These are phyloP conservation scores for Tokudaia tokunoshimensis DNA, from an alignment of 2,797 vertebrate genomes.

Conservation along the genomic window DNA sequence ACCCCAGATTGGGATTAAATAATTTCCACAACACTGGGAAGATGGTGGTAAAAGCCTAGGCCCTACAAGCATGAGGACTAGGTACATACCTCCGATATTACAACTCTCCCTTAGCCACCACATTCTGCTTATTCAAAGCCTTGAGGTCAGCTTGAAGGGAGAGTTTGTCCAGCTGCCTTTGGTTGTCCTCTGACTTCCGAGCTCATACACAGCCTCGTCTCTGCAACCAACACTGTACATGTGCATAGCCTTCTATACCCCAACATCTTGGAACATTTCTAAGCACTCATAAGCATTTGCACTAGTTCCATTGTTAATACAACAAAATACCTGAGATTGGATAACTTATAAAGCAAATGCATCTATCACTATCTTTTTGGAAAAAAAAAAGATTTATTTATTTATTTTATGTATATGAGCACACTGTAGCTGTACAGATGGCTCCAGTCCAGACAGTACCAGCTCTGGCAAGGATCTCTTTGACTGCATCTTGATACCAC, in stretches of 20 bases:
- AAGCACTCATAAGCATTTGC: neutral
- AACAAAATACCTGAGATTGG: neutral
- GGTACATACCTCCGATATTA: neutral
- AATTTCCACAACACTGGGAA: neutral
- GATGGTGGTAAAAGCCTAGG: neutral
- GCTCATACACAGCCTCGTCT: neutral
- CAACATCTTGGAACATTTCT: neutral
- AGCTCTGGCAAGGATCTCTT: neutral
- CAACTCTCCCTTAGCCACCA: neutral
- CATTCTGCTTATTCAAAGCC: neutral
- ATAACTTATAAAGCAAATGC: neutral
- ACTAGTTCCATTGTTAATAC: neutral
- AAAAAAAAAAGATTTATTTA: no score
- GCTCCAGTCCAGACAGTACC: neutral
- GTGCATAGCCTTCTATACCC: neutral
- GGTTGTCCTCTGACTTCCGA: neutral
- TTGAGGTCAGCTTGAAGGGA: neutral
- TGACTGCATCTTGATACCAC: no score
- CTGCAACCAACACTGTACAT: neutral
- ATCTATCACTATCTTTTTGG: neutral
- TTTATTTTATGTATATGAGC: no score
- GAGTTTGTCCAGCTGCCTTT: neutral
- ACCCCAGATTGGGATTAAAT: no score
- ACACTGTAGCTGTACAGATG: no score
- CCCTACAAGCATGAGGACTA: neutral